phyloP scores from a whole-genome alignment of 2,888 invertebrate genomes.

The Scaptomyza reducta region DNA sequence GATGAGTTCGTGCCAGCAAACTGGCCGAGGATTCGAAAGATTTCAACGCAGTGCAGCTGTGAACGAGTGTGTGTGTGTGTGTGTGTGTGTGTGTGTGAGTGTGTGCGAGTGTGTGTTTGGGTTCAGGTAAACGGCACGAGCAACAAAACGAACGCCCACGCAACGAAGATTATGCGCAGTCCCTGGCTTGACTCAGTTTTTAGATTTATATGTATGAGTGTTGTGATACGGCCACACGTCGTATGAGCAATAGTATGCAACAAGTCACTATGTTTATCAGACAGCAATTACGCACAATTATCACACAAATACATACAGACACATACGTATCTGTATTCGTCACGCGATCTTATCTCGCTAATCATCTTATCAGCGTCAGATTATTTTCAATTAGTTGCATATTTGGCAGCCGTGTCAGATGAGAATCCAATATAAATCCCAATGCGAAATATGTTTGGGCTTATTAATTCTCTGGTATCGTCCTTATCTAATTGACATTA shows the following conservation, averaged over 20 bases:
- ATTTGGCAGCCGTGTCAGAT: constrained; percentile 55
- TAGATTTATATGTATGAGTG: constrained; percentile 4
- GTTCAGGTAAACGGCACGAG: constrained; percentile 53
- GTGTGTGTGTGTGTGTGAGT: constrained; percentile 10
- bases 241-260: constrained; percentile 63
- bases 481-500: constrained; percentile 55
- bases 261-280: constrained; percentile 62
- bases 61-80: constrained; percentile 9
- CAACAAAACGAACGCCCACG: constrained; percentile 53
- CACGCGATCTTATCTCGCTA: constrained; percentile 54
- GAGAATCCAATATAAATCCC: constrained; percentile 72
- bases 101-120: constrained; percentile 9
- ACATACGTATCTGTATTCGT: constrained; percentile 20
- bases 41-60: constrained; percentile 59
- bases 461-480: constrained; percentile 52
- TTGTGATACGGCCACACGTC: constrained; percentile 31
- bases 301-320: constrained; percentile 6
- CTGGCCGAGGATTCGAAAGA: constrained; percentile 72
- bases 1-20: constrained; percentile 34
- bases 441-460: constrained; percentile 14
- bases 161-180: constrained; percentile 71
- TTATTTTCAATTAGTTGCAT: constrained; percentile 73
- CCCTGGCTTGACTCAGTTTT: constrained; percentile 32
- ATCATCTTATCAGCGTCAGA: constrained; percentile 61
- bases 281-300: constrained; percentile 74